Evolutionary conservation across 30 jellyfish, hydroid and myxozoan species (phyloP), one percentile per base, ranked within the genome.

Genomic region (Chironex yamaguchii): DNA sequence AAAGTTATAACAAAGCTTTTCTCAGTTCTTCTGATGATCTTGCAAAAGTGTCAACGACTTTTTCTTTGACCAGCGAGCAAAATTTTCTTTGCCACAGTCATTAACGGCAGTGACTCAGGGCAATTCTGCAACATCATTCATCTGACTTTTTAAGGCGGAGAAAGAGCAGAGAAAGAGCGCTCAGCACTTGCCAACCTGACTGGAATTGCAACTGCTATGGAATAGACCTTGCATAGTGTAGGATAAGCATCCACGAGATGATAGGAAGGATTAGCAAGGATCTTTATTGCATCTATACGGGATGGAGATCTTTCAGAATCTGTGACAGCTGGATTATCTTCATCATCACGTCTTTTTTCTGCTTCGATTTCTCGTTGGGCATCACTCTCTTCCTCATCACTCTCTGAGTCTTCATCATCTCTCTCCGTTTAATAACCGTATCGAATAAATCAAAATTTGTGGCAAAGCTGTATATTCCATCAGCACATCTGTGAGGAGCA

Each of bases 131-230:
- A 71, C 85, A 71, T 71, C 85, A 71, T 71, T 28, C 49, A 71
- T 2, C 85, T 20, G 48, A 71, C 85, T 71, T 71, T 71, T 34
- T 36, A 71, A 36, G 36, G 85, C 71, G 36, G 85, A 71, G 85
- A 71, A 71, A 36, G 71, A 29, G 85, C 71, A 21, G 85, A 71
- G 85, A 71, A 71, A 36, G 71, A 71, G 71, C 85, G 76, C 85
- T 71, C 76, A 6, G 85, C 85, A 71, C 71, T 71, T 67, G 81
- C 81, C 13, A 63, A 29, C 32, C 81, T 67, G 81, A 67, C 81
- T 67, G 81, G 81, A 67, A 71, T 71, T 34, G 85, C 85, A 36
- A 71, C 85, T 71, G 85, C 85, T 34, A 71, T 71, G 11, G 85
- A 71, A 36, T 34, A 71, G 48, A 71, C 71, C 85, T 36, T 71